Percentiles rank a stretch among this genome's conserved stretches.
These are phyloP conservation scores for Antechinus stuartii DNA, from an alignment of 2,113 vertebrate genomes.

Conservation along the genomic window DNA sequence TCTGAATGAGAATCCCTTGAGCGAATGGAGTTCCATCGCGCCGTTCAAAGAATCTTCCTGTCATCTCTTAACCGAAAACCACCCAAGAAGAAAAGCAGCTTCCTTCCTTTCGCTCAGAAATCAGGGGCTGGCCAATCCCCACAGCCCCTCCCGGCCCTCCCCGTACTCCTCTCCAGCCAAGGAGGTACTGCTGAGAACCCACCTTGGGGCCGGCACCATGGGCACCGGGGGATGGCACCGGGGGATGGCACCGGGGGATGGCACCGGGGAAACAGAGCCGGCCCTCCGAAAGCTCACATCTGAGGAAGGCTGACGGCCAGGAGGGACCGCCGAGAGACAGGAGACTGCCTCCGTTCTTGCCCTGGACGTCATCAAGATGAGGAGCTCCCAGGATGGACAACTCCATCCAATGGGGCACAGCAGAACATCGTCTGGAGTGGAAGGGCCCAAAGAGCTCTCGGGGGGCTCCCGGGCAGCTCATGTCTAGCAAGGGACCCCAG, in stretches of 20 bases:
- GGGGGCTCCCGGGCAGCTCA: background rate
- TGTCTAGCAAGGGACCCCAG: background rate
- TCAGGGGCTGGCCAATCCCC: background rate
- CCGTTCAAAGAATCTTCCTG: background rate
- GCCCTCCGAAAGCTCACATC: background rate
- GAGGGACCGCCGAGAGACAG: background rate
- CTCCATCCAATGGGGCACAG: background rate
- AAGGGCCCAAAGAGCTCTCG: background rate
- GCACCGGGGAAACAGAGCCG: background rate
- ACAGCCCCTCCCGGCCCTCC: background rate
- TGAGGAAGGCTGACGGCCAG: background rate
- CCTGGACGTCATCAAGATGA: background rate
- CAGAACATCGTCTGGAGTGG: background rate
- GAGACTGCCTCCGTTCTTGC: background rate
- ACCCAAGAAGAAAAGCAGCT: background rate
- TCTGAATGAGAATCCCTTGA: conserved; percentile 67
- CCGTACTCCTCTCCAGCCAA: rapidly evolving
- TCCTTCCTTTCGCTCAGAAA: background rate
- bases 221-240: background rate
- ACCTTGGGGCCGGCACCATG: background rate
- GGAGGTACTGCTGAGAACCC: too few species aligned
- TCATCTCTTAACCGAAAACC: background rate
- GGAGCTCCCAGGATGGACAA: background rate
- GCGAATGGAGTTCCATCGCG: background rate
- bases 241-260: too few species aligned